Conservation (phyloP, 2,888 invertebrate genomes). For the Eupithecia subumbrata region DNA sequence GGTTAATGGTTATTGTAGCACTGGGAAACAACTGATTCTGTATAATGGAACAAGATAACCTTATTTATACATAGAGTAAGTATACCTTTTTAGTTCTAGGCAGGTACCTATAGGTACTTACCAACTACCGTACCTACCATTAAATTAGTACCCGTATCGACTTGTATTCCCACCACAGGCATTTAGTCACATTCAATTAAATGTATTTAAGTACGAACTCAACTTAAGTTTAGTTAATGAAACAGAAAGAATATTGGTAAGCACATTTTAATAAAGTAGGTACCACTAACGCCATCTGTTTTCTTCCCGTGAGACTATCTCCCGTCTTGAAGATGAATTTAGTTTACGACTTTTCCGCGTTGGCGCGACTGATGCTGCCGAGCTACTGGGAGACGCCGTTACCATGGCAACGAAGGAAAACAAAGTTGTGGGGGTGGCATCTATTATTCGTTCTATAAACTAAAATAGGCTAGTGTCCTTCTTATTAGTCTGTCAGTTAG, state of each 20-base stretch:
- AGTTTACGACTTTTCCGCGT: conserved; percentile 29
- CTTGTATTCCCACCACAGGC: background rate
- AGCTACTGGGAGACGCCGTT: conserved; percentile 25
- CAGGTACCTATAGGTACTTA: background rate
- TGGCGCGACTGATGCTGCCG: conserved; percentile 32
- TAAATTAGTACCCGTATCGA: background rate
- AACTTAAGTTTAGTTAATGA: too few species aligned
- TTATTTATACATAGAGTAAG: background rate
- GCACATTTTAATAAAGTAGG: background rate
- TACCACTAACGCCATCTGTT: conserved; percentile 39
- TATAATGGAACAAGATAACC: conserved; percentile 9
- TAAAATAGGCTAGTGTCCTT: too few species aligned
- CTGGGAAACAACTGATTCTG: conserved; percentile 17
- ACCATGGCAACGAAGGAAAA: conserved; percentile 33
- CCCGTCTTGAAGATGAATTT: conserved; percentile 26
- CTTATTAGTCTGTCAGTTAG: too few species aligned
- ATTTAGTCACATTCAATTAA: too few species aligned
- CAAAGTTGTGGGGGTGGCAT: background rate
- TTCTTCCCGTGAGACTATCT: conserved; percentile 19
- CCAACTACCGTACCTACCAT: too few species aligned
- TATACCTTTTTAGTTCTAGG: background rate
- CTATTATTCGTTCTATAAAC: background rate
- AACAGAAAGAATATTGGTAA: too few species aligned
- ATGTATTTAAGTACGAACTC: too few species aligned
- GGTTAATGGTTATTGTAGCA: conserved; percentile 34